A percentile compares a stretch with the other conserved stretches of the same genome.
These are phyloP conservation scores for Drosophila diplacantha DNA, from an alignment of 2,888 invertebrate genomes.

Conservation along the genomic window DNA sequence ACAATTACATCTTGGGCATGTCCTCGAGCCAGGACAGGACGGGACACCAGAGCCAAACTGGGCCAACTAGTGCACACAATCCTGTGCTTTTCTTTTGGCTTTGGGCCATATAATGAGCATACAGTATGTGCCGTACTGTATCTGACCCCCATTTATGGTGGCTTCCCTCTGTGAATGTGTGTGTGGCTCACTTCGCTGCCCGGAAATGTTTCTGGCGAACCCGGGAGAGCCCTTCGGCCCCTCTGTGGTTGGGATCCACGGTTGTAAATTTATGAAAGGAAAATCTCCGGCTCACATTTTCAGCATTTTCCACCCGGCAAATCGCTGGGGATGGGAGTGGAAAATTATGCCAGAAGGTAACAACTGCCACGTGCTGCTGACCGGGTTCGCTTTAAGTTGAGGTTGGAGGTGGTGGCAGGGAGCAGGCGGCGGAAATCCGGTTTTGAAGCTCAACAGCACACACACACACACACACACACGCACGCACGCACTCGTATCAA, in stretches of 20 bases:
- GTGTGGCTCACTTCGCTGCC: conserved; percentile 28
- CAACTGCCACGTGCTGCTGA: conserved; percentile 32
- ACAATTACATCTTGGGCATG: conserved; percentile 34
- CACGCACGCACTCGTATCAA: conserved; percentile 12
- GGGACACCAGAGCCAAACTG: conserved; percentile 8
- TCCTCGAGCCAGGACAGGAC: conserved; percentile 22
- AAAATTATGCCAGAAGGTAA: conserved; percentile 36
- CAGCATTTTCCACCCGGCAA: conserved; percentile 19
- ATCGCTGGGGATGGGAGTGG: conserved; percentile 20
- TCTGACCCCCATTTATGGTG: neutral
- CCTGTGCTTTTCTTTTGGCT: conserved; percentile 12
- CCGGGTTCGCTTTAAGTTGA: conserved; percentile 24
- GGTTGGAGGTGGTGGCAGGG: conserved; percentile 2
- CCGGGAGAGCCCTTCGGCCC: conserved; percentile 17
- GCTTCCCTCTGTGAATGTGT: neutral
- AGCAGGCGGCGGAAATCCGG: conserved; percentile 36
- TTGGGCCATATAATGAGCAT: conserved; percentile 28
- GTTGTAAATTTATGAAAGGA: conserved; percentile 30
- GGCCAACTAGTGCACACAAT: conserved; percentile 13
- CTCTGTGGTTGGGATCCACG: conserved; percentile 14
- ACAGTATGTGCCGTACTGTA: neutral
- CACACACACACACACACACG: conserved; percentile 2
- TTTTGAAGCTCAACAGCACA: conserved; percentile 26
- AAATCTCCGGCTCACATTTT: conserved; percentile 30
- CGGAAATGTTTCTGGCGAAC: conserved; percentile 24